Evolutionary conservation across 2,113 vertebrate species (phyloP).

Genomic region (Tyto alba): DNA sequence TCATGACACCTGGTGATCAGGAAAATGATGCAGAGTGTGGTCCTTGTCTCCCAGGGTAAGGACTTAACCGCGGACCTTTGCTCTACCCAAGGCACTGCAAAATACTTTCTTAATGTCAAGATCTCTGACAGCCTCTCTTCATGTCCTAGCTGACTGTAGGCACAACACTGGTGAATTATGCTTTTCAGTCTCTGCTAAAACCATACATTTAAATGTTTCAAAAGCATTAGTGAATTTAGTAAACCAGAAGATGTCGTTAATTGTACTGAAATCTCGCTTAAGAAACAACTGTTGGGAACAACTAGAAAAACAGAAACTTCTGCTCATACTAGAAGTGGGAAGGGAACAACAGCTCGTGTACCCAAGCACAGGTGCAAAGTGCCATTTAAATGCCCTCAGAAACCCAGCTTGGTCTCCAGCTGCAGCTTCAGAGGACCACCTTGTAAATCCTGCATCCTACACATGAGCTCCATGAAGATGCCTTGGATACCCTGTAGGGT

Average conservation of each 20-base stretch:
- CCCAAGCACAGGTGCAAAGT: background rate
- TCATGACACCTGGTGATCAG: slow-evolving; percentile 82
- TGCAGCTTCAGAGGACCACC: background rate
- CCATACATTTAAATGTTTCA: background rate
- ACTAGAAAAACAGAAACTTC: background rate
- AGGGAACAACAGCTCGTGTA: background rate
- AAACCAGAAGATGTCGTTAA: background rate
- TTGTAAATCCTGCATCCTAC: background rate
- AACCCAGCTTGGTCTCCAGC: background rate
- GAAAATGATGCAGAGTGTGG: slow-evolving; percentile 95
- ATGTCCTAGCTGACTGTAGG: background rate
- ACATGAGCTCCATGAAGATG: background rate
- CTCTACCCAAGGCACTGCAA: background rate
- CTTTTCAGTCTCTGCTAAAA: background rate
- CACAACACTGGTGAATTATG: background rate
- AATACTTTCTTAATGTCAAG: background rate
- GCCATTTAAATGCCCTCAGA: background rate
- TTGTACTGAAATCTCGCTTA: background rate
- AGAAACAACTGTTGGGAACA: background rate
- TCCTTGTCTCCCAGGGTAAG: slow-evolving; percentile 92
- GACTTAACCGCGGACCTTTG: rapidly evolving
- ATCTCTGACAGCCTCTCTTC: background rate
- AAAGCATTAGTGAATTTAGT: background rate
- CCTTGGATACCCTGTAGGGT: background rate
- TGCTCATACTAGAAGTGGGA: background rate